Base-by-base conservation (phyloP, 2,113 vertebrate species). In the Coturnix japonica region DNA sequence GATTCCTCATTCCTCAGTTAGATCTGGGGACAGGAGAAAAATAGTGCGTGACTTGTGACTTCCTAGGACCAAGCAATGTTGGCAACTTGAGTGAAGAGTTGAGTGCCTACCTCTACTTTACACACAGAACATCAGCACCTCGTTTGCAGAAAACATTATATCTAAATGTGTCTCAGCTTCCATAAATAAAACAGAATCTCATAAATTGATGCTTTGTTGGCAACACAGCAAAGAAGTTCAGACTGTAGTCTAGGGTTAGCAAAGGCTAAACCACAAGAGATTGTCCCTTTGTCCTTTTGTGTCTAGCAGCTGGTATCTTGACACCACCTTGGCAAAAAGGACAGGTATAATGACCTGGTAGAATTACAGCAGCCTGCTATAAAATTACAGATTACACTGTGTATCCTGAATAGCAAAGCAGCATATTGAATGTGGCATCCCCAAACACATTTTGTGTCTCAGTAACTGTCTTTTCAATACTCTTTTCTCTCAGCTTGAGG, bases 341-440 rank as follows among this genome's bases (percentile, higher is more conserved):
- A 53, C 39, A 61, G 9, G 28, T 49, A 11, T 65, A 53, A 66
- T n/a, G 10, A 13, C 8, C 66, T 35, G n/a, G 28, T 75, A 78
- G 84, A 84, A 86, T 92, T 87, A 61, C 74, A 93, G 35, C 59
- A 72, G 81, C 61, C n/a, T 71, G 37, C 30, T 85, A 4, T 61
- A 72, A 60, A 85, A n/a, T 41, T 44, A 12, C 31, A 51, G 69
- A 59, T 83, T n/a, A 19, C 4, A 70, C 16, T 11, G 44, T 28
- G 3, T 70, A 28, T 85, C 65, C 37, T 81, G 46, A 11, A 8
- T 25, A 60, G 15, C 39, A 81, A 78, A 80, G 60, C 63, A 44
- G 26, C 3, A 13, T 3, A 0, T 11, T 44, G 47, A 60, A 7
- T 51, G 33, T 21, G 67, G 22, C 35, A 47, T 81, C 35, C 13